Evolutionary conservation across 1,140 invertebrate genomes (phyloP).

Genomic region (Halictus rubicundus): DNA sequence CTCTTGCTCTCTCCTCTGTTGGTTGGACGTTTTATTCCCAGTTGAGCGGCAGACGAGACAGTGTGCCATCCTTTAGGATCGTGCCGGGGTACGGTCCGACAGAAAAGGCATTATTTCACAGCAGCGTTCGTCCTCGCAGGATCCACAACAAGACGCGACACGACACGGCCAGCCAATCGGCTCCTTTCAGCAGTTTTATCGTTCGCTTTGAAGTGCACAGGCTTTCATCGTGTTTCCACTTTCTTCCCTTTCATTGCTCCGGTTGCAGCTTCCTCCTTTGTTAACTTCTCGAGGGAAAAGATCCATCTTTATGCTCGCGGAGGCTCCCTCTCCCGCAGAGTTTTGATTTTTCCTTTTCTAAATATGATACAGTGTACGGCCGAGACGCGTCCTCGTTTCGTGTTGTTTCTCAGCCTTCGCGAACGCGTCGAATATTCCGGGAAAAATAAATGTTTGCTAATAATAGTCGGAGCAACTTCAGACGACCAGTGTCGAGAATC

Average conservation of each 20-base stretch:
- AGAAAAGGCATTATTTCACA: conserved; percentile 54
- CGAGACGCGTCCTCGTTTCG: neutral
- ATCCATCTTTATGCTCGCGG: neutral
- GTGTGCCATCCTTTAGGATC: conserved; percentile 37
- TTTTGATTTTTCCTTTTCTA: conserved; percentile 15
- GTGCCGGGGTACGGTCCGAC: conserved; percentile 13
- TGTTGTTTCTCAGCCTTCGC: no score
- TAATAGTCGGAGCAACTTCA: no score
- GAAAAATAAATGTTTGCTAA: no score
- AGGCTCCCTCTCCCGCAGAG: neutral
- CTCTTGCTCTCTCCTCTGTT: neutral
- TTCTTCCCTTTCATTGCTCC: conserved; percentile 17
- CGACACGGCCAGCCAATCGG: conserved; percentile 36
- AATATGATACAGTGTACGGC: neutral
- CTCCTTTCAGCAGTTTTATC: conserved; percentile 36
- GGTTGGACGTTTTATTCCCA: neutral
- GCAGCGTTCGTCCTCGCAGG: conserved; percentile 28
- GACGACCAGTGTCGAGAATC: no score
- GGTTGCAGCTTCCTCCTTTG: neutral
- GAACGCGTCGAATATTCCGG: no score
- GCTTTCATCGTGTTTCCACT: conserved; percentile 23
- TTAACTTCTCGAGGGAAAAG: conserved; percentile 1
- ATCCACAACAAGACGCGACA: conserved; percentile 23
- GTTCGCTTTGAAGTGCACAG: conserved; percentile 28
- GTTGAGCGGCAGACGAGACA: neutral